A percentile compares a stretch with the other conserved stretches of the same genome.
phyloP scores from a whole-genome alignment of 2,888 invertebrate species.

The Alentia gelatinosa region DNA sequence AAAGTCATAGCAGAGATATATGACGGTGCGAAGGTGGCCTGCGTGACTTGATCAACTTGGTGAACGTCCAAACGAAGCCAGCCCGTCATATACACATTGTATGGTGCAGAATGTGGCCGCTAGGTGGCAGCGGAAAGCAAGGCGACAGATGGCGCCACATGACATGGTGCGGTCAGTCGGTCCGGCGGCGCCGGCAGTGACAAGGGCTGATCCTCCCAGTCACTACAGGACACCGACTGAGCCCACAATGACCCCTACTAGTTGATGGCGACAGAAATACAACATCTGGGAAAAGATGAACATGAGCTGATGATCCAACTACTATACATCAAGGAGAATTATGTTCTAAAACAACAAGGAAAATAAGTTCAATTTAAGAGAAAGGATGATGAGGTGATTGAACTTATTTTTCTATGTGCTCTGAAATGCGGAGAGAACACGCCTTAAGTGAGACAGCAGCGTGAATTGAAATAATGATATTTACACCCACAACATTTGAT shows the following conservation, averaged over 20 bases:
- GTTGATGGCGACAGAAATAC: not conserved
- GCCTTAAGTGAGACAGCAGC: no score
- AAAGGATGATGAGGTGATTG: not conserved
- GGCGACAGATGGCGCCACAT: conserved; percentile 7
- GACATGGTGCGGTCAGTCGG: not conserved
- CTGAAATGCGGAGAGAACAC: not conserved
- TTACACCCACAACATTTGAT: no score
- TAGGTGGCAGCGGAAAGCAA: not conserved
- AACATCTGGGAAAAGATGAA: not conserved
- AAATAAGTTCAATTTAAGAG: conserved; percentile 31
- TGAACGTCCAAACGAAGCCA: not conserved
- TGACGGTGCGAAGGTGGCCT: conserved; percentile 29
- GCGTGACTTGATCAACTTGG: not conserved
- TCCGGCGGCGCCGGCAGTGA: not conserved
- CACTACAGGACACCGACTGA: not conserved
- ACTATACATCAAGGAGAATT: not conserved
- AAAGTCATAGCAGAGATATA: conserved; percentile 45
- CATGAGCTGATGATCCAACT: not conserved
- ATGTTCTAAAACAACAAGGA: not conserved
- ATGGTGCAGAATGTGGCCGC: conserved; percentile 7
- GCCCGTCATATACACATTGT: conserved; percentile 25
- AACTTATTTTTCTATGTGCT: conserved; percentile 29
- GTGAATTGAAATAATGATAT: no score
- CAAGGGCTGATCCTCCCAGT: not conserved
- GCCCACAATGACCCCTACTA: not conserved